These are phyloP conservation scores for Ivindomyrus marchei DNA, from an alignment of 2,113 vertebrate species.

Conservation along the genomic window DNA sequence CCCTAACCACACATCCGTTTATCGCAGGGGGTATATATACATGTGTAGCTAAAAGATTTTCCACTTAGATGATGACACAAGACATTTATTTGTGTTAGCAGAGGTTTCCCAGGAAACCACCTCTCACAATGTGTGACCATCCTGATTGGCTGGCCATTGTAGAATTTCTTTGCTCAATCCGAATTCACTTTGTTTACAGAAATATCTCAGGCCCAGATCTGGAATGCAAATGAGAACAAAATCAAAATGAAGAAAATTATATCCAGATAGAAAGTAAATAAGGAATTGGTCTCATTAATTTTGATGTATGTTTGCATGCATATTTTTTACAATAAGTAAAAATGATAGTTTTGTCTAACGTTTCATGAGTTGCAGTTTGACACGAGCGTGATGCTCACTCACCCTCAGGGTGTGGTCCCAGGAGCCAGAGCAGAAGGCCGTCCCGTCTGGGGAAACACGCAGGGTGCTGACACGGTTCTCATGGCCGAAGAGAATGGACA, in stretches of 20 bases:
- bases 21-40: neutral
- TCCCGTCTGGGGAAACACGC: slow-evolving; percentile 89
- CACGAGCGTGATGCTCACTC: neutral
- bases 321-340: neutral
- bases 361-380: neutral
- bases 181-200: slow-evolving; percentile 12
- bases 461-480: slow-evolving; percentile 94
- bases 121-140: neutral
- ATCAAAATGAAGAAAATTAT: neutral
- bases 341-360: neutral
- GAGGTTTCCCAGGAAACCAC: neutral
- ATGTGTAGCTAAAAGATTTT: neutral
- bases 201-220: slow-evolving; percentile 69
- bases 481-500: slow-evolving; percentile 92
- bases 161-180: neutral
- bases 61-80: neutral
- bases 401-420: slow-evolving; percentile 98
- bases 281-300: neutral
- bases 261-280: neutral
- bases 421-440: slow-evolving; percentile 89
- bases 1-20: neutral
- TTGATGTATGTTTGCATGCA: neutral
- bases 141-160: neutral
- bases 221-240: slow-evolving; percentile 36
- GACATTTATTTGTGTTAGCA: neutral